These are phyloP conservation scores for Rhyzopertha dominica DNA, from an alignment of 1,140 invertebrate species.

Conservation along the genomic window DNA sequence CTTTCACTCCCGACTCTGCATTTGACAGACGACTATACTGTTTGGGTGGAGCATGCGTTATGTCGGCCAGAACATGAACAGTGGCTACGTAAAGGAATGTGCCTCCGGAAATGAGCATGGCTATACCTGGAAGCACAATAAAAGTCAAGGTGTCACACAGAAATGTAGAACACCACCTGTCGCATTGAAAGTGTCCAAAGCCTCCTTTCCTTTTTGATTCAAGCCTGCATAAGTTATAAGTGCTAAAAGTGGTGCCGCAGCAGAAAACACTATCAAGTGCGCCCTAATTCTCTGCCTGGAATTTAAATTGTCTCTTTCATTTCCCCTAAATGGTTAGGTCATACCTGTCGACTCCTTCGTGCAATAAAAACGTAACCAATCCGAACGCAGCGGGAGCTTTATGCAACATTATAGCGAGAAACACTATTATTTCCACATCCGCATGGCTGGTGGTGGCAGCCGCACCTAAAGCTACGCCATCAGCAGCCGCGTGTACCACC, in stretches of 20 bases:
- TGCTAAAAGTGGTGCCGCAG: constrained; percentile 85
- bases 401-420: constrained; percentile 97
- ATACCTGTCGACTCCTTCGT: constrained; percentile 83
- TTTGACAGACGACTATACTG: constrained; percentile 37
- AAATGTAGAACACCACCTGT: constrained; percentile 51
- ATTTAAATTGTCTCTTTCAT: too few species aligned
- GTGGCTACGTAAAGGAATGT: constrained; percentile 99
- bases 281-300: constrained; percentile 71
- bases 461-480: constrained; percentile 94
- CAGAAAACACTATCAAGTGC: constrained; percentile 91
- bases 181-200: constrained; percentile 78
- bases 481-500: constrained; percentile 96
- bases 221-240: constrained; percentile 91
- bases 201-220: constrained; percentile 74
- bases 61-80: constrained; percentile 94
- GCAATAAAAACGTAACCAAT: constrained; percentile 91
- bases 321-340: too few species aligned
- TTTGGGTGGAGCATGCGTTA: constrained; percentile 56
- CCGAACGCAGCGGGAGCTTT: constrained; percentile 99
- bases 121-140: constrained; percentile 72
- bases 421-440: constrained; percentile 96
- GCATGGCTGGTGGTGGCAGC: constrained; percentile 91
- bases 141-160: background rate
- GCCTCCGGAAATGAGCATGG: constrained; percentile 97
- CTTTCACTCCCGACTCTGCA: constrained; percentile 42